Evolutionary conservation across 2,113 vertebrate genomes (phyloP), one percentile per base, ranked within the genome.

Genomic region (Sebastes schlegelii): DNA sequence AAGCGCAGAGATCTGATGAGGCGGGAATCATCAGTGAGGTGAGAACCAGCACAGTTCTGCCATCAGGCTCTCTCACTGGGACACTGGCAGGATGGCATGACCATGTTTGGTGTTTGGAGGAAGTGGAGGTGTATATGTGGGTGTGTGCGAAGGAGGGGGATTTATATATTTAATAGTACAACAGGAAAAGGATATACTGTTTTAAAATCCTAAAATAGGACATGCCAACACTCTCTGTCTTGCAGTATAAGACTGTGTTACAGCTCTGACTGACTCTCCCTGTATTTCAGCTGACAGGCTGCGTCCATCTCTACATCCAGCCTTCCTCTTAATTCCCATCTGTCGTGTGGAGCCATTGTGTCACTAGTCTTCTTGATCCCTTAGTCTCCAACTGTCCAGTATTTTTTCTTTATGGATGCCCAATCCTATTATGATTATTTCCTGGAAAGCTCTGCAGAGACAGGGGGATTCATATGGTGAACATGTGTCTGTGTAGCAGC

Each of bases 1-100:
- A 87, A 89, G 86, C 70, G 19, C 88, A 85, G 77, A 88, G 92
- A 94, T 91, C 85, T 90, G 90, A 94, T 90, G 91, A 89, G 91
- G 87, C 74, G 68, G 88, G 86, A 90, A 85, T 84, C 71, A 78
- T 92, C 75, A 66, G 74, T 55, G 85, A 82, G 87, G 89, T 86
- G 88, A 91, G 86, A 80, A 91, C 74, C 83, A 69, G 78, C 89
- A 40, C 85, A 76, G 90, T 80, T 80, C 84, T 82, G 89, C 84
- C 89, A 88, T 89, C 77, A 77, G 85, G 83, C 86, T 71, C 82
- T 58, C 89, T 48, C 80, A 42, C 63, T 21, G 84, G 85, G 91
- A 87, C 90, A 45, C n/a, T 23, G 69, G 67, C 85, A 77, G 85
- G 84, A 85, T 40, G 48, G 21, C 78, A 65, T 88, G 90, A 68